A percentile compares a stretch with the other conserved stretches of the same genome.
These are phyloP conservation scores for Crotalus tigris DNA, from an alignment of 2,113 vertebrate genomes.

Conservation along the genomic window DNA sequence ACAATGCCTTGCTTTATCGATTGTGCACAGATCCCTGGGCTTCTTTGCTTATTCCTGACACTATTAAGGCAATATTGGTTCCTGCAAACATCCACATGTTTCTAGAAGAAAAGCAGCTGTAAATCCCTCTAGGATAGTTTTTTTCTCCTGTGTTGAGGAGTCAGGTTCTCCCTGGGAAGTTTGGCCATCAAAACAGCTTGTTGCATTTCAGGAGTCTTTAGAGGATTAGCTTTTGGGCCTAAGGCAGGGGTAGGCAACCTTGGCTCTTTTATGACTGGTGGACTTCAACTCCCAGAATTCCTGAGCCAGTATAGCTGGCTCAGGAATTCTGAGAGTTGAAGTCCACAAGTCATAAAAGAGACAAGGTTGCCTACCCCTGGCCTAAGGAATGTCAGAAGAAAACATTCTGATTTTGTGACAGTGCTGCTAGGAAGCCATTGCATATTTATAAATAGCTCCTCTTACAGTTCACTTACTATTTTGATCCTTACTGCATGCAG, in stretches of 20 bases:
- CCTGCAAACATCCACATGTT: neutral
- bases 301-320: too few species aligned
- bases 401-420: neutral
- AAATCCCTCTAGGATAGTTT: neutral
- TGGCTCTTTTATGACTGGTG: too few species aligned
- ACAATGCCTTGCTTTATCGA: neutral
- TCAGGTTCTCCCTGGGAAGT: neutral
- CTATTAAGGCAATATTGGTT: neutral
- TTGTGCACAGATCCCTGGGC: neutral
- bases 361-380: too few species aligned
- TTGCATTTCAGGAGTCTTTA: neutral
- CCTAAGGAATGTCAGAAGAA: neutral
- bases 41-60: neutral
- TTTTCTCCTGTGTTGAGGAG: neutral
- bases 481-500: neutral
- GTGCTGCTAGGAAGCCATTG: neutral
- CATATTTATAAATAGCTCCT: neutral
- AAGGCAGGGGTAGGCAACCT: too few species aligned
- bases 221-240: too few species aligned
- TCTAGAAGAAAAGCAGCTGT: neutral
- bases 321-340: too few species aligned
- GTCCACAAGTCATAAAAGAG: too few species aligned
- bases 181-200: neutral
- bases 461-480: neutral
- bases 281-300: too few species aligned